phyloP scores from a whole-genome alignment of 2,888 invertebrate species.

The Agrochola lychnidis region DNA sequence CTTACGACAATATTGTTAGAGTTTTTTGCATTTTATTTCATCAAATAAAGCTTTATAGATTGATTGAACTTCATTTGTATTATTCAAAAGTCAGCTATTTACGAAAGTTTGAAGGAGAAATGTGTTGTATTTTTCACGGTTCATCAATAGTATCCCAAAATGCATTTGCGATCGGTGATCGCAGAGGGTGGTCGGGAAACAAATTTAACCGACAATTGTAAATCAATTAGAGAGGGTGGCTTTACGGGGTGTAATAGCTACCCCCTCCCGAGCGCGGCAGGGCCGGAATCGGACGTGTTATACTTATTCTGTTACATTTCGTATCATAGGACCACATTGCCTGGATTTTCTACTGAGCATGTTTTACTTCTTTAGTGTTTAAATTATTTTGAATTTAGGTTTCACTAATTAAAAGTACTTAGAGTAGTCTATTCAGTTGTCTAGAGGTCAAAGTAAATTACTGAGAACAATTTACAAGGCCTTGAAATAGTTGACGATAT shows the following conservation, averaged over 20 bases:
- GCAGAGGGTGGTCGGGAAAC: conserved; percentile 88
- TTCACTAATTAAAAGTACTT: neutral
- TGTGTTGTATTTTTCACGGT: conserved; percentile 45
- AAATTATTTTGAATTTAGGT: neutral
- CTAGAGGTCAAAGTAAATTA: conserved; percentile 27
- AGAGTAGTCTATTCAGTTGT: neutral
- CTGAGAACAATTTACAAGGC: conserved; percentile 17
- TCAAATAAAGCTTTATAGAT: neutral
- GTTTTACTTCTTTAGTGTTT: neutral
- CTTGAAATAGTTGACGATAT: conserved; percentile 35
- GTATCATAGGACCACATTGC: neutral
- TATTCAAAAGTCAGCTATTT: neutral
- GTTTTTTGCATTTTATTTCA: neutral
- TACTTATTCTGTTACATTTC: conserved; percentile 46
- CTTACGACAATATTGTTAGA: too few species aligned
- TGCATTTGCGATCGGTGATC: conserved; percentile 86
- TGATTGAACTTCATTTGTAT: neutral
- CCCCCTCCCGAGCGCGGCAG: conserved; percentile 80
- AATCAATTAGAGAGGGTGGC: conserved; percentile 90
- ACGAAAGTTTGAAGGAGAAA: neutral
- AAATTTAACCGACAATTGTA: conserved; percentile 91
- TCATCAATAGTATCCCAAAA: conserved; percentile 66
- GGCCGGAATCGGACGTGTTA: conserved; percentile 73
- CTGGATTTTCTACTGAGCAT: neutral
- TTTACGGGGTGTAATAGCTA: conserved; percentile 86